Conservation (phyloP, 2,888 invertebrate species). For the Diaperis boleti region DNA sequence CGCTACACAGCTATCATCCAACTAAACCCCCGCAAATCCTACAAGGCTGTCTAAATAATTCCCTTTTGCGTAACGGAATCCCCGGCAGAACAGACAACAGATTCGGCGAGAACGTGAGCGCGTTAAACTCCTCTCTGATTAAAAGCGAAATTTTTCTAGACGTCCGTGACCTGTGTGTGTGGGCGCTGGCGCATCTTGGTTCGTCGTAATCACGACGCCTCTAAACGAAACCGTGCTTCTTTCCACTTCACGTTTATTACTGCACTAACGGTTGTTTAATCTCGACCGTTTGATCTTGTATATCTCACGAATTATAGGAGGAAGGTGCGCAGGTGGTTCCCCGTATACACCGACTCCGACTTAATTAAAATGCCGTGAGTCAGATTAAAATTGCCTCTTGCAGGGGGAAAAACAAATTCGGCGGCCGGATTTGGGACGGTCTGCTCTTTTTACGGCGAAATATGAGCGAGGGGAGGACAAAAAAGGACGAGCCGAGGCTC, state of each 20-base stretch:
- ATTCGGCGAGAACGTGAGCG: no score
- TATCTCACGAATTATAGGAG: slow-evolving; percentile 20
- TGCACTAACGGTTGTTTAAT: slow-evolving; percentile 44
- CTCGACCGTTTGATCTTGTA: slow-evolving; percentile 42
- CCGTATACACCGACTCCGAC: slow-evolving; percentile 5
- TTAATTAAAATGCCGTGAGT: slow-evolving; percentile 20
- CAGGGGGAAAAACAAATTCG: background rate
- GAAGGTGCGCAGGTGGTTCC: slow-evolving; percentile 25
- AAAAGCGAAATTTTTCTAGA: no score
- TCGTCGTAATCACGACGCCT: slow-evolving; percentile 39
- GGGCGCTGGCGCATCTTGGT: slow-evolving; percentile 38
- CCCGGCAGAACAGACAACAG: no score
- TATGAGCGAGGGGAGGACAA: no score
- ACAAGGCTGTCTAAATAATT: no score
- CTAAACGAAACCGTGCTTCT: slow-evolving; percentile 41
- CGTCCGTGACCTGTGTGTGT: slow-evolving; percentile 39
- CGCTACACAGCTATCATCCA: no score
- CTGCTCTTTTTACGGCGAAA: no score
- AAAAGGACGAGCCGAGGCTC: no score
- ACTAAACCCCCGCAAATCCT: no score
- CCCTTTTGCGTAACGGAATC: no score
- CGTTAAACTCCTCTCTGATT: no score
- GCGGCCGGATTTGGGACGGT: no score
- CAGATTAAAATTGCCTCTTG: background rate
- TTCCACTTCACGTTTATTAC: slow-evolving; percentile 41